Evolutionary conservation across 1,140 invertebrate species (phyloP), one percentile per base, ranked within the genome.

Genomic region (Philopotamus ludificatus): DNA sequence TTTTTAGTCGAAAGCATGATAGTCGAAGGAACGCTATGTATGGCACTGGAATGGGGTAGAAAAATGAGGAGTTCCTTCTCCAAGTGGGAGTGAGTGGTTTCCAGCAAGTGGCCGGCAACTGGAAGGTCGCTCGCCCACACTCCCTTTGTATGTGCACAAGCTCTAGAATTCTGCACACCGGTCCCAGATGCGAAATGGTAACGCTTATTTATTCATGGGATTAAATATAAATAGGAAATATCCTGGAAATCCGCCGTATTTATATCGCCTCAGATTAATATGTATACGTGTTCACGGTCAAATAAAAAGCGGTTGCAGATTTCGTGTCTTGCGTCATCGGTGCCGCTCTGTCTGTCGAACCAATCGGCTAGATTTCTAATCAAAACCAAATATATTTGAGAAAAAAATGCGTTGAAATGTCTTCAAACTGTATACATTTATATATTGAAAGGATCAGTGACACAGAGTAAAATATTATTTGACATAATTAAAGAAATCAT

Each of bases 81-180:
- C 57, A 47, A 60, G 57, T 60, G 57, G 57, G 57, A 60, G 57
- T 60, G 42, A 60, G 57, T 34, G 42, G 57, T 60, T 60, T 60
- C 57, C 57, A 60, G 57, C 57, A 60, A 60, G 57, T 60, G 57
- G 57, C 57, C 22, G 34, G 20, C 41, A 45, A 60, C 57, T 60
- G 57, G 57, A 60, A 60, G 57, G 57, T 42, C 57, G 57, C 34
- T 45, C 57, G 57, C 57, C 57, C 20, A 60, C 57, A 16, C 53
- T 7, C 16, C 53, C 28, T 57, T 25, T 57, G 20, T 41, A n/a
- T n/a, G n/a, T n/a, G n/a, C n/a, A 57, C 53, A 57, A n/a, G 57
- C 10, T 28, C 57, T 60, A 23, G 57, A 45, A 18, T n/a, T 47
- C 42, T 58, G 54, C 21, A 15, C 41, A 23, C 15, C 4, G 12